A percentile compares a stretch with the other conserved stretches of the same genome.
These are phyloP conservation scores for Onychostruthus taczanowskii DNA, from an alignment of 2,113 vertebrate species.

Conservation along the genomic window DNA sequence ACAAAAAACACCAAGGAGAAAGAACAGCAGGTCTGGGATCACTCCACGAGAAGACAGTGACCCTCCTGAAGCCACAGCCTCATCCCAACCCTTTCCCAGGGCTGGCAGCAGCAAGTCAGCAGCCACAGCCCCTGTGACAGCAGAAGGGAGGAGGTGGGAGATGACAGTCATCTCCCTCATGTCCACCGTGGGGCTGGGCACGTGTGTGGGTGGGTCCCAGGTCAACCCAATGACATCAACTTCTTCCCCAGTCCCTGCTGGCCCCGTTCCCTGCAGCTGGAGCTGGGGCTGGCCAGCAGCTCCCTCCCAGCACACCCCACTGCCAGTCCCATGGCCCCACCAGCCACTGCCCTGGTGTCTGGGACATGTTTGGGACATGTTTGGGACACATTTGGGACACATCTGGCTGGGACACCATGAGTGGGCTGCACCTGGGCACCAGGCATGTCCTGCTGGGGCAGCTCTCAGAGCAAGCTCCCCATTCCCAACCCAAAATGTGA, in stretches of 20 bases:
- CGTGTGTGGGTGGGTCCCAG: constrained; percentile 4
- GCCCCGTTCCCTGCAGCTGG: not conserved
- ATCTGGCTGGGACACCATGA: accelerated
- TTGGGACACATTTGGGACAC: accelerated
- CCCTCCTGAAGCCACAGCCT: not conserved
- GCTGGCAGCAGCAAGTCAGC: not conserved
- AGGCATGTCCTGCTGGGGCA: not conserved
- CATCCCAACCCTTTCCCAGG: not conserved
- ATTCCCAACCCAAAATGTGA: not conserved
- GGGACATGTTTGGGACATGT: accelerated
- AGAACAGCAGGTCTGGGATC: not conserved
- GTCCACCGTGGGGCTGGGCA: not conserved
- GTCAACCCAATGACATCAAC: constrained; percentile 59
- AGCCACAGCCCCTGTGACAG: not conserved
- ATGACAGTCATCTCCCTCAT: not conserved
- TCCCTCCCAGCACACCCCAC: not conserved
- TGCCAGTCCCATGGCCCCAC: not conserved
- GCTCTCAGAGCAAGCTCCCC: not conserved
- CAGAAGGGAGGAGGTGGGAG: not conserved
- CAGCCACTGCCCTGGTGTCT: not conserved
- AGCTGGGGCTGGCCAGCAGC: constrained; percentile 2
- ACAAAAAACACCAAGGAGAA: not conserved
- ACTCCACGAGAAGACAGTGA: not conserved
- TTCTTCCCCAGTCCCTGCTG: constrained; percentile 18
- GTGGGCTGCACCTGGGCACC: not conserved